Conservation (phyloP, 2,888 invertebrate species). For the Xestoiulus laeticollis region DNA sequence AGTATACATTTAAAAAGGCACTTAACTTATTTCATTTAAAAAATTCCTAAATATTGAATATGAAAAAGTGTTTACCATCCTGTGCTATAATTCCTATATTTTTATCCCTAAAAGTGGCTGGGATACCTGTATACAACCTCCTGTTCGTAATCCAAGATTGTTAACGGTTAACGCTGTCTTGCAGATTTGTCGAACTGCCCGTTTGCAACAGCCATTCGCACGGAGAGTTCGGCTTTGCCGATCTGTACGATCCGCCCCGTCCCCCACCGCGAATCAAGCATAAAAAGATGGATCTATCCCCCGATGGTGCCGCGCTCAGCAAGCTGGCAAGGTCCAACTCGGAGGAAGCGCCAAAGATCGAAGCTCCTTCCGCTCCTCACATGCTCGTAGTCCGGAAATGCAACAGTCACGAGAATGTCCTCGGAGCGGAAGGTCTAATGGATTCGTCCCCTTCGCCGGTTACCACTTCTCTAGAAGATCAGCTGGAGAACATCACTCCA, state of each 20-base stretch:
- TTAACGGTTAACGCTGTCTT: not conserved
- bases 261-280: conserved; percentile 48
- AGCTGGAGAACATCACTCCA: not conserved
- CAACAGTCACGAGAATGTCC: conserved; percentile 40
- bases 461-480: not conserved
- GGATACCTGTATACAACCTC: too few species aligned
- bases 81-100: too few species aligned
- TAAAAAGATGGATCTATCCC: conserved; percentile 48
- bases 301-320: conserved; percentile 45
- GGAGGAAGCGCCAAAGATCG: conserved; percentile 39
- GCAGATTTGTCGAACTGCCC: conserved; percentile 51
- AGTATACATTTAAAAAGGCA: too few species aligned
- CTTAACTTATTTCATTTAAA: too few species aligned
- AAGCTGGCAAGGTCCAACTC: conserved; percentile 49
- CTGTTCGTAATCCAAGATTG: not conserved
- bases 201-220: conserved; percentile 39
- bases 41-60: too few species aligned
- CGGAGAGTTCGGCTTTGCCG: conserved; percentile 38
- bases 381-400: not conserved
- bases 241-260: conserved; percentile 10
- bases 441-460: conserved; percentile 22
- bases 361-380: not conserved
- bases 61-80: too few species aligned
- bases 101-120: too few species aligned
- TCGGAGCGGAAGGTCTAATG: conserved; percentile 8